phyloP scores from a whole-genome alignment of 2,113 vertebrate species.

The Rattus rattus region DNA sequence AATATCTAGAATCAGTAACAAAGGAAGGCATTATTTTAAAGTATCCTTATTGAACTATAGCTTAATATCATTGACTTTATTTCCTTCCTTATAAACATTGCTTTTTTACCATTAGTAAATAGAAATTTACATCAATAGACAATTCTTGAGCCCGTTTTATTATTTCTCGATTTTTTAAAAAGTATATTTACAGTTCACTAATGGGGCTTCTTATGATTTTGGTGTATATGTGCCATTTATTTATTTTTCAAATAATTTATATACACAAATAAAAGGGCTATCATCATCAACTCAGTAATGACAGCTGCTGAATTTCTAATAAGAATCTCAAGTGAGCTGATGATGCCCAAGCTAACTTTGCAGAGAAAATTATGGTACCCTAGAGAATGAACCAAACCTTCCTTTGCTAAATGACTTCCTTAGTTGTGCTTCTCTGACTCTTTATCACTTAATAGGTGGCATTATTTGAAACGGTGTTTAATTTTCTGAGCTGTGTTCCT shows the following conservation, averaged over 20 bases:
- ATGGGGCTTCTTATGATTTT: neutral
- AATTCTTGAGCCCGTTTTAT: neutral
- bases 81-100: neutral
- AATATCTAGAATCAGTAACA: neutral
- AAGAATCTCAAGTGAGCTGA: neutral
- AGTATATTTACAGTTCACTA: neutral
- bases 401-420: neutral
- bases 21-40: neutral
- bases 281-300: neutral
- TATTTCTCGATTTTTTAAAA: neutral
- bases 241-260: slow-evolving; percentile 8
- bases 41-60: neutral
- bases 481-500: neutral
- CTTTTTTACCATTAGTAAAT: neutral
- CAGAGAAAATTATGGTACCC: neutral
- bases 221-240: neutral
- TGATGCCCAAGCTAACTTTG: neutral
- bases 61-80: neutral
- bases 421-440: neutral
- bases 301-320: neutral
- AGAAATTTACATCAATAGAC: neutral
- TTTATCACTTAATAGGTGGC: neutral
- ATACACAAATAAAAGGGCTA: neutral
- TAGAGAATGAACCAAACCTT: neutral
- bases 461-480: neutral